Conservation (phyloP, 2,888 invertebrate genomes). For the Conistra vaccinii region DNA sequence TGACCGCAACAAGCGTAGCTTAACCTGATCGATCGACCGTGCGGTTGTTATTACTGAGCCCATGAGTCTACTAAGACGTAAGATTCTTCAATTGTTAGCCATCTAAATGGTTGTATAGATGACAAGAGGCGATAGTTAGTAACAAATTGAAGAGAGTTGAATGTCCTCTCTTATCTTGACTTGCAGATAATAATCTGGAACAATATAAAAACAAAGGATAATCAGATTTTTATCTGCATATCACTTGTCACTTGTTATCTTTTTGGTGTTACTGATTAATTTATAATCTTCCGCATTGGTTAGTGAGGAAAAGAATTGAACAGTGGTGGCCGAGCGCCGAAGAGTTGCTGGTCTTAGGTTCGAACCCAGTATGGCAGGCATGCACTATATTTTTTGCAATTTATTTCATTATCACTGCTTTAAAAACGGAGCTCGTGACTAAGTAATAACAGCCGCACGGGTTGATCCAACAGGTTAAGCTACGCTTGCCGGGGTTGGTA, state of each 20-base stretch:
- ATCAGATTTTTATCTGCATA: constrained; percentile 22
- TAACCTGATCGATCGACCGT: too few species aligned
- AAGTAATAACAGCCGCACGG: too few species aligned
- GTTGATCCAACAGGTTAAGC: too few species aligned
- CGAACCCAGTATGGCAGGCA: not conserved
- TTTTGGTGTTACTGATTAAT: not conserved
- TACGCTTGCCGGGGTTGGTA: too few species aligned
- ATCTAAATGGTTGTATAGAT: not conserved
- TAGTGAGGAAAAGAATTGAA: not conserved
- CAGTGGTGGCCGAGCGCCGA: not conserved
- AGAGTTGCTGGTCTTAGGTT: not conserved
- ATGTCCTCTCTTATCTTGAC: constrained; percentile 7
- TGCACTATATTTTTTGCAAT: not conserved
- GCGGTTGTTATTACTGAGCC: too few species aligned
- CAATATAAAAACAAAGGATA: constrained; percentile 36
- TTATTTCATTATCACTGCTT: not conserved
- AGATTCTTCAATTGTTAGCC: too few species aligned
- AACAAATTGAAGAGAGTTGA: constrained; percentile 12
- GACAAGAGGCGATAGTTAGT: not conserved
- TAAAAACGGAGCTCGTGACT: too few species aligned
- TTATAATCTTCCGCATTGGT: constrained; percentile 20
- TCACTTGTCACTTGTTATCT: constrained; percentile 8
- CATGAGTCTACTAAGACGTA: too few species aligned
- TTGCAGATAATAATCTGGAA: constrained; percentile 20
- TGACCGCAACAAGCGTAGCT: too few species aligned